These are phyloP conservation scores for Gryllus longicercus DNA, from an alignment of 2,888 invertebrate species.

Conservation along the genomic window DNA sequence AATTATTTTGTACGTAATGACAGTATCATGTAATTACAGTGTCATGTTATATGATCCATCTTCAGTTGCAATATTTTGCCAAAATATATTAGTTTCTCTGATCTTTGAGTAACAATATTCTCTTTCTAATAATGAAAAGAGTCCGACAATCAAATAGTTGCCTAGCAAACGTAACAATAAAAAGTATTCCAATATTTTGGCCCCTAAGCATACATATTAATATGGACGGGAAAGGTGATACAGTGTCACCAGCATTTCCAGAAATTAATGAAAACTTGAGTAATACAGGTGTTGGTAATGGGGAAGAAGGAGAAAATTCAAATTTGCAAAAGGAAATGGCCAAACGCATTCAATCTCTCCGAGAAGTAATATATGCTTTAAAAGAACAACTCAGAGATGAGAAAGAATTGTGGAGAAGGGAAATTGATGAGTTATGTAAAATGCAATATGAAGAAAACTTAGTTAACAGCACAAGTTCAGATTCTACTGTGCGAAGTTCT, in stretches of 20 bases:
- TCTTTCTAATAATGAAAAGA: no score
- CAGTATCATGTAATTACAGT: no score
- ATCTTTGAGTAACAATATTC: no score
- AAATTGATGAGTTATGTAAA: conserved; percentile 43
- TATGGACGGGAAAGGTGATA: not conserved
- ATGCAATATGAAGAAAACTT: conserved; percentile 2
- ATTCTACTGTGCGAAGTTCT: not conserved
- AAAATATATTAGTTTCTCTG: no score
- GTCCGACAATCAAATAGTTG: no score
- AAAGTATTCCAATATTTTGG: no score
- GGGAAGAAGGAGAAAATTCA: conserved; percentile 1
- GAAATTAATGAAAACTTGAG: not conserved
- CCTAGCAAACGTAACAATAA: no score
- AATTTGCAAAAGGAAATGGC: not conserved
- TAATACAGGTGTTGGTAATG: not conserved
- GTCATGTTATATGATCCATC: no score
- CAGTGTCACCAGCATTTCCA: not conserved
- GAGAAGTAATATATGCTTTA: conserved; percentile 42
- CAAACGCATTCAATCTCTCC: conserved; percentile 36
- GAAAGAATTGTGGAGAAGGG: conserved; percentile 44
- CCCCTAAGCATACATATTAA: not conserved
- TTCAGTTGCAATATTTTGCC: no score
- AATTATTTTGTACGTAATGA: no score
- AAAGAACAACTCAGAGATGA: conserved; percentile 44
- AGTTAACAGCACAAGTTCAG: not conserved